These are phyloP conservation scores for Sander vitreus DNA, from an alignment of 2,113 vertebrate species.

Conservation along the genomic window DNA sequence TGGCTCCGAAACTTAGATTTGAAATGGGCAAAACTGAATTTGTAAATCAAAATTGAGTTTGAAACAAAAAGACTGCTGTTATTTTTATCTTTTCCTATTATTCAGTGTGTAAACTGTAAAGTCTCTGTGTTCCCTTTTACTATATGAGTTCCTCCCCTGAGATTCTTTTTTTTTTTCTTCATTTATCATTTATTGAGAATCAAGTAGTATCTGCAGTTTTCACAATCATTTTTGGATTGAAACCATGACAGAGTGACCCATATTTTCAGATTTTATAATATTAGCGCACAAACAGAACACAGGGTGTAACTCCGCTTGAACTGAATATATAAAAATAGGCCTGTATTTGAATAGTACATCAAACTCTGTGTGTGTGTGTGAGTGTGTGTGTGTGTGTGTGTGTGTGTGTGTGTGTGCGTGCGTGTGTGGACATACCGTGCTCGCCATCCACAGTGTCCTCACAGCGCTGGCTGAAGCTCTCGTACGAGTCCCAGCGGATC, in stretches of 20 bases:
- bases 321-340: no score
- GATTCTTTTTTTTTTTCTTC: neutral
- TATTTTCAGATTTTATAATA: no score
- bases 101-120: no score
- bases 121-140: no score
- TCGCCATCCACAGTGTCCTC: constrained; percentile 87
- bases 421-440: constrained; percentile 53
- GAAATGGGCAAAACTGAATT: neutral
- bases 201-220: no score
- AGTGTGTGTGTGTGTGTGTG: constrained; percentile 2
- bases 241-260: no score
- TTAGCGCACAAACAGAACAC: no score
- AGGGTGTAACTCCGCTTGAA: no score
- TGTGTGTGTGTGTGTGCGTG: constrained; percentile 10
- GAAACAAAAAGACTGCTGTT: neutral
- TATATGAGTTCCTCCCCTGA: neutral
- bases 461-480: constrained; percentile 87
- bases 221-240: no score
- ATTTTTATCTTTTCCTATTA: no score
- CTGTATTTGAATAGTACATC: neutral
- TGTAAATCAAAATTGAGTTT: neutral
- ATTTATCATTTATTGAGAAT: no score
- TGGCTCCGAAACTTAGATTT: neutral
- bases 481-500: constrained; percentile 97
- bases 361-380: constrained; percentile 14